A percentile compares a stretch with the other conserved stretches of the same genome.
Conservation (phyloP, 2,888 invertebrate genomes). For the Drosophila stalkeri region DNA sequence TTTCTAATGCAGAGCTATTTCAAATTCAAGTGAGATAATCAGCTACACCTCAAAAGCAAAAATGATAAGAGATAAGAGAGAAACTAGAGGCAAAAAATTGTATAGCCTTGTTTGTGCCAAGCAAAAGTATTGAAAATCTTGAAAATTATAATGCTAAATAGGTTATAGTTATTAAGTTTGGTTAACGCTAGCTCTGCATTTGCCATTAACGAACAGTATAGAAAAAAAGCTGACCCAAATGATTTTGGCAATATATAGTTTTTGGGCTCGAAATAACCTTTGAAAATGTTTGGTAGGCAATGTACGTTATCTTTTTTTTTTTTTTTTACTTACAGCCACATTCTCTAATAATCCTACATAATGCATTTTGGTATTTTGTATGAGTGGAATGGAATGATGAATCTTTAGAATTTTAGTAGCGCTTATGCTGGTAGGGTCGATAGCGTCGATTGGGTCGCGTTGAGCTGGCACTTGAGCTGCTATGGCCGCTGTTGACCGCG, state of each 20-base stretch:
- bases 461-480: slow-evolving; percentile 54
- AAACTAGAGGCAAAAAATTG: neutral
- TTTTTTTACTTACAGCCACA: slow-evolving; percentile 55
- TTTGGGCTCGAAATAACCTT: slow-evolving; percentile 22
- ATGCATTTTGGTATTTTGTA: slow-evolving; percentile 50
- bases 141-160: neutral
- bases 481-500: slow-evolving; percentile 40
- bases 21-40: neutral
- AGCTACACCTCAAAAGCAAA: neutral
- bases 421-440: slow-evolving; percentile 79
- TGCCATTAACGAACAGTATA: slow-evolving; percentile 1
- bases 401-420: slow-evolving; percentile 63
- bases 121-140: neutral
- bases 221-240: slow-evolving; percentile 3
- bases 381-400: slow-evolving; percentile 57
- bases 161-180: neutral
- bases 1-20: neutral
- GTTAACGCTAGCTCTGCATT: neutral
- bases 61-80: neutral
- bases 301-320: slow-evolving; percentile 13
- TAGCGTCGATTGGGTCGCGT: slow-evolving; percentile 72
- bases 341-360: slow-evolving; percentile 57
- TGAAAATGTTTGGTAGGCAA: slow-evolving; percentile 35
- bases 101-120: neutral
- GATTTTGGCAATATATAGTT: neutral